Percentiles rank a stretch among this genome's conserved stretches.
Conservation (phyloP, 2,888 invertebrate species). For the Noctua fimbriata region DNA sequence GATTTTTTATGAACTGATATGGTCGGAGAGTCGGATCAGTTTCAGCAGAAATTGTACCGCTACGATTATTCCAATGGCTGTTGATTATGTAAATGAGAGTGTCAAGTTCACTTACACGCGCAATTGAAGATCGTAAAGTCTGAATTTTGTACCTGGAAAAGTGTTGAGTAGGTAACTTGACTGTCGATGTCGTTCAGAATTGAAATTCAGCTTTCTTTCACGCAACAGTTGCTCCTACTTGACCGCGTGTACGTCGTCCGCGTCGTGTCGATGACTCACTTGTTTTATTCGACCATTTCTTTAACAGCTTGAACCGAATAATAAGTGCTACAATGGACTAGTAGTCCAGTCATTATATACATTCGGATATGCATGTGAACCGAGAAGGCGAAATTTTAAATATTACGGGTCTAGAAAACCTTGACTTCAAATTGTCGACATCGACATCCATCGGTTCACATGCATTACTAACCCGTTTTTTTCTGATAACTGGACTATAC, state of each 20-base stretch:
- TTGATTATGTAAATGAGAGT: constrained; percentile 8
- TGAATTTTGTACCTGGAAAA: background rate
- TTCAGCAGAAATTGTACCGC: constrained; percentile 22
- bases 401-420: too few species aligned
- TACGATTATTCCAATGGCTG: background rate
- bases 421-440: too few species aligned
- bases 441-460: too few species aligned
- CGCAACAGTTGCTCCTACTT: background rate
- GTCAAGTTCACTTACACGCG: background rate
- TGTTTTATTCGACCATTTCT: background rate
- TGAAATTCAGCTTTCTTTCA: background rate
- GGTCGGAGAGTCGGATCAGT: constrained; percentile 16
- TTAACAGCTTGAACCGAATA: background rate
- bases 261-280: background rate
- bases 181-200: background rate
- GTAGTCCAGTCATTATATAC: too few species aligned
- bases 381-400: too few species aligned
- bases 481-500: too few species aligned
- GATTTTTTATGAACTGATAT: constrained; percentile 16
- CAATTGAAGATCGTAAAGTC: background rate
- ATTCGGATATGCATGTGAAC: too few species aligned
- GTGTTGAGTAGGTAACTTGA: background rate
- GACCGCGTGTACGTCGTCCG: background rate
- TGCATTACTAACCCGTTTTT: too few species aligned
- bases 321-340: background rate